These are phyloP conservation scores for Chloropsis cyanopogon DNA, from an alignment of 2,113 vertebrate species.

Conservation along the genomic window DNA sequence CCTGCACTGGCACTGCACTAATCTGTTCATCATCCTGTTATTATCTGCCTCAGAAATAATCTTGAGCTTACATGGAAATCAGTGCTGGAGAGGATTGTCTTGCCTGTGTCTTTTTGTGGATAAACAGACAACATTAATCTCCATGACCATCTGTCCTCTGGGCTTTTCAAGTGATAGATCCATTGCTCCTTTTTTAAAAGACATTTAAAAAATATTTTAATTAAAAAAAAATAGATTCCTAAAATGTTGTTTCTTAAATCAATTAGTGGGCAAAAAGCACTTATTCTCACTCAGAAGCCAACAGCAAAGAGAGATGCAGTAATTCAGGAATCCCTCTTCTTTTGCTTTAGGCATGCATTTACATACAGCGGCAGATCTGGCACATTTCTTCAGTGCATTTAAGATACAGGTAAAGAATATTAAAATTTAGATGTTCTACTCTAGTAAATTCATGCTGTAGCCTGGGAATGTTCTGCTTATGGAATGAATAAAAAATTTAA, in stretches of 20 bases:
- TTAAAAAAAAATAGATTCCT: neutral
- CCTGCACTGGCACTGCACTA: neutral
- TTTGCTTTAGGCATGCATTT: neutral
- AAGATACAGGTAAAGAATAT: neutral
- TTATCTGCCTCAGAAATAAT: neutral
- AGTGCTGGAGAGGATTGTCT: neutral
- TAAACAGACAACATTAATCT: neutral
- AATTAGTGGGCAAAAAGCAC: neutral
- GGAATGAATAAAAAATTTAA: conserved; percentile 26
- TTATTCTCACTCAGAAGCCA: neutral
- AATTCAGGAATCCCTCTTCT: neutral
- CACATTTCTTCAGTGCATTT: neutral
- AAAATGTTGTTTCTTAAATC: neutral
- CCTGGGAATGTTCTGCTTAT: neutral
- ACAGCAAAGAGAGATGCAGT: neutral
- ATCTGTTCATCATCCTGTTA: neutral
- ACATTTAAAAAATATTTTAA: fast-evolving
- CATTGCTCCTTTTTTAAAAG: neutral
- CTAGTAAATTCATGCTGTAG: neutral
- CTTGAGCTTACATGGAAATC: neutral
- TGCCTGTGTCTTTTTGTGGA: neutral
- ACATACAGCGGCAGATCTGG: neutral
- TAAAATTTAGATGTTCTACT: neutral
- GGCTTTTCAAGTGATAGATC: neutral
- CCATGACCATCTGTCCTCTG: neutral